Conservation (phyloP, 2,113 vertebrate species). For the Aepyceros melampus region DNA sequence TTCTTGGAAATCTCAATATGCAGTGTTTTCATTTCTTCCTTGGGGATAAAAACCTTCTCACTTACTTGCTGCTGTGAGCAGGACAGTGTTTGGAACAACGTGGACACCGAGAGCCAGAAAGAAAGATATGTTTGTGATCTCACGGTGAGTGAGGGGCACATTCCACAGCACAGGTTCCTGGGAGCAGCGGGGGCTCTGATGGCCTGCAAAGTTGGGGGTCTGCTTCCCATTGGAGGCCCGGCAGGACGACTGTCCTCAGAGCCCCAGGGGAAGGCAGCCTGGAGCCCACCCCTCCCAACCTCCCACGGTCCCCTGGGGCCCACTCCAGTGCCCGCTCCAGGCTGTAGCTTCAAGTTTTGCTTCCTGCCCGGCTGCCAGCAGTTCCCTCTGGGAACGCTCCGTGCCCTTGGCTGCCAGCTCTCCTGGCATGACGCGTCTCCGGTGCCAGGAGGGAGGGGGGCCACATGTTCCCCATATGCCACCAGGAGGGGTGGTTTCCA, state of each 20-base stretch:
- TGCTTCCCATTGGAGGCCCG: not conserved
- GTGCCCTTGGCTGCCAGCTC: conserved; percentile 50
- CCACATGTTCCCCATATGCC: conserved; percentile 63
- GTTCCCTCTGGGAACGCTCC: conserved; percentile 48
- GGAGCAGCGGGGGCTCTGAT: accelerated
- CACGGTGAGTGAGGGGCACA: accelerated
- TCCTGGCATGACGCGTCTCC: not conserved
- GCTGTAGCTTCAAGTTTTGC: not conserved
- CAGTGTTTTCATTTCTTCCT: not conserved
- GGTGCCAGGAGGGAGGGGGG: conserved; percentile 45
- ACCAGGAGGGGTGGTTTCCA: not conserved
- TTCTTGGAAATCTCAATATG: not conserved
- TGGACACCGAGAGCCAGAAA: not conserved
- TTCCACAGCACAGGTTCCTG: accelerated
- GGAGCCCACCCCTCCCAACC: not conserved
- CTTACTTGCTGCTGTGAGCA: not conserved
- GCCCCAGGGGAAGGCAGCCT: not conserved
- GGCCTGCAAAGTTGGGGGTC: not conserved
- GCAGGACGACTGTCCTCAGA: not conserved
- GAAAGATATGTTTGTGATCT: not conserved
- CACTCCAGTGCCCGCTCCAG: not conserved
- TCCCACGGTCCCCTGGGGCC: accelerated
- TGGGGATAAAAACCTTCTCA: not conserved
- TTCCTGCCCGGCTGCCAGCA: conserved; percentile 22
- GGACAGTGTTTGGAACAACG: not conserved